phyloP scores from a whole-genome alignment of 1,140 invertebrate genomes.

The Anastrepha ludens region DNA sequence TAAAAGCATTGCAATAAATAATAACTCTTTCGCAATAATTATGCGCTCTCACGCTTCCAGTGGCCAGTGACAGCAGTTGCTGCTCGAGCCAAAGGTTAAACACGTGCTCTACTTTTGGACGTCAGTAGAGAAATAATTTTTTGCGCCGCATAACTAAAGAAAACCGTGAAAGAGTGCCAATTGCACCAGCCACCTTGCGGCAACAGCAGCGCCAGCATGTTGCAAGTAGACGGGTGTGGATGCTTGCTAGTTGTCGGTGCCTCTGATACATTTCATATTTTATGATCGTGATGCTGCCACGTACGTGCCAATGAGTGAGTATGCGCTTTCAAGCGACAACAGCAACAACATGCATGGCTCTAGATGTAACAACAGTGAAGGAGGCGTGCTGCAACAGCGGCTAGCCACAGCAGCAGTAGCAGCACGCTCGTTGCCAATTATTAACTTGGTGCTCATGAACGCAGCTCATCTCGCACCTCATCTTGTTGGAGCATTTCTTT shows the following conservation, averaged over 20 bases:
- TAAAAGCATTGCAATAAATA: not conserved
- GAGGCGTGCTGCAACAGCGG: not conserved
- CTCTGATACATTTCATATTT: slow-evolving; percentile 46
- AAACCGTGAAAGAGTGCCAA: slow-evolving; percentile 12
- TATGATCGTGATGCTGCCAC: slow-evolving; percentile 33
- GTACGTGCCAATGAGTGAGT: slow-evolving; percentile 44
- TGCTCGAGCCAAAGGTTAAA: slow-evolving; percentile 35
- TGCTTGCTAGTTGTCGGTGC: slow-evolving; percentile 29
- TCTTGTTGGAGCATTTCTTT: slow-evolving; percentile 10
- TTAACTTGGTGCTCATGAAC: slow-evolving; percentile 42
- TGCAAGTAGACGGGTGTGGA: not conserved
- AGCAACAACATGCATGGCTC: not conserved
- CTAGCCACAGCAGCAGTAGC: not conserved
- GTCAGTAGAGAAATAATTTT: not conserved
- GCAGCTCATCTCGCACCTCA: slow-evolving; percentile 30
- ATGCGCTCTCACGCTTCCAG: not conserved
- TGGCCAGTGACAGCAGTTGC: slow-evolving; percentile 13
- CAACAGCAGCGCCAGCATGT: not conserved
- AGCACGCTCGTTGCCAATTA: slow-evolving; percentile 40
- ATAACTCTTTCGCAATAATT: not conserved
- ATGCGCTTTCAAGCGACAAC: slow-evolving; percentile 7
- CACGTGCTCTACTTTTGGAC: slow-evolving; percentile 27
- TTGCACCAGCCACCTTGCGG: slow-evolving; percentile 31
- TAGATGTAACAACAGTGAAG: not conserved
- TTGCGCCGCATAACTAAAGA: not conserved